Percentiles rank a stretch among this genome's conserved stretches.
Evolutionary conservation across 2,888 invertebrate genomes (phyloP).

Genomic region (Eremobia ochroleuca): DNA sequence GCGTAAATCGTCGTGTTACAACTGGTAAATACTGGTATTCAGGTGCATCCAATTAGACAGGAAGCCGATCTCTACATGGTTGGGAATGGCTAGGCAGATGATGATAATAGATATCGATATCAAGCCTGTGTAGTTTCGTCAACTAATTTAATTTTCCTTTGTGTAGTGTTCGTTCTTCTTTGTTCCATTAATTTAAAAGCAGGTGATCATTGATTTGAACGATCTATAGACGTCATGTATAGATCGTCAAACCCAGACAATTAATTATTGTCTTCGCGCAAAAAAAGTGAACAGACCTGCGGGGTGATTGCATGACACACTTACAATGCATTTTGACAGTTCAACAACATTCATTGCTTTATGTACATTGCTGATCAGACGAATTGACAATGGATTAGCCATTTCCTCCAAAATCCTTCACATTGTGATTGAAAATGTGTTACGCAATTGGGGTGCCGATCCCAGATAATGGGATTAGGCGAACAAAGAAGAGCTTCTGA

Average conservation of each 20-base stretch:
- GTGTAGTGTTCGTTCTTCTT: background rate
- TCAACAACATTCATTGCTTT: background rate
- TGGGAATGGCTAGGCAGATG: too few species aligned
- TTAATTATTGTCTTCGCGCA: background rate
- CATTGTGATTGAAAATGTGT: background rate
- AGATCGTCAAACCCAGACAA: background rate
- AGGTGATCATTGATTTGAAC: background rate
- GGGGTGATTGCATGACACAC: too few species aligned
- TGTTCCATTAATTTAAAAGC: background rate
- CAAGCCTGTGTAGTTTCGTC: background rate
- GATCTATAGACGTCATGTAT: background rate
- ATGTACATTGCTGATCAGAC: background rate
- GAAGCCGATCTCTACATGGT: too few species aligned
- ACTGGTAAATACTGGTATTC: too few species aligned
- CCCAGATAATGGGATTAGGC: background rate
- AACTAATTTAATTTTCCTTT: background rate
- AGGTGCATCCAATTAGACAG: too few species aligned
- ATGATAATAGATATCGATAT: too few species aligned
- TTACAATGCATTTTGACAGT: background rate
- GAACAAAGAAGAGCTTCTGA: background rate
- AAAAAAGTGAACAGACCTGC: background rate
- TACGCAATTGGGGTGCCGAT: background rate
- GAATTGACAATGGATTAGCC: background rate
- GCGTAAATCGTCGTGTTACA: too few species aligned
- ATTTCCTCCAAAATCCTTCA: background rate